Percentiles rank a stretch among this genome's conserved stretches.
Evolutionary conservation across 2,113 vertebrate genomes (phyloP).

Genomic region (Prunella himalayana): DNA sequence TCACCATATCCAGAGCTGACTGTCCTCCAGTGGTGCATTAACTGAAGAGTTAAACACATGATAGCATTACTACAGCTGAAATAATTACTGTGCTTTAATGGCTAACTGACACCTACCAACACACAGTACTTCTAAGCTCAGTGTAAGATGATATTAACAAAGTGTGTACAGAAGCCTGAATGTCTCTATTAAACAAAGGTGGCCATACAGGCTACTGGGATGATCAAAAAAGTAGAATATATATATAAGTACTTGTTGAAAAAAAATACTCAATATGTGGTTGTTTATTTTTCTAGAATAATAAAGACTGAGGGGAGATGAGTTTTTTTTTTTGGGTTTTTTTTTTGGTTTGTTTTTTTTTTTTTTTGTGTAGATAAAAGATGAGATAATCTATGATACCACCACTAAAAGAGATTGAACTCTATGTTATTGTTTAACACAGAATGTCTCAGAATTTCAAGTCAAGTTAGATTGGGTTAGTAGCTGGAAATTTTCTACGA

Average conservation of each 20-base stretch:
- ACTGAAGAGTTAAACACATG: neutral
- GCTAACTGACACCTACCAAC: neutral
- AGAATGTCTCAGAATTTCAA: neutral
- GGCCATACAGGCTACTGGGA: neutral
- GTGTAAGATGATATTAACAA: rapidly evolving
- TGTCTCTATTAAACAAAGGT: neutral
- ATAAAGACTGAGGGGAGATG: neutral
- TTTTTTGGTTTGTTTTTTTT: too few relatives aligned
- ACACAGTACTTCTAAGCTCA: neutral
- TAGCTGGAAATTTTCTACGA: neutral
- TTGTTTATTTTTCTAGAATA: neutral
- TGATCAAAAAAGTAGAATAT: neutral
- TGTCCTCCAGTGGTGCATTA: neutral
- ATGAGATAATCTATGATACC: neutral
- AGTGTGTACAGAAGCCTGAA: neutral
- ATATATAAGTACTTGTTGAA: neutral
- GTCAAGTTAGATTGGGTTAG: neutral
- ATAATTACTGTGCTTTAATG: neutral
- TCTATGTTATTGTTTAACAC: neutral
- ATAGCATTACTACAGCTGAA: neutral
- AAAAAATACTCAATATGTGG: neutral
- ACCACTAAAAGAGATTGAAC: neutral
- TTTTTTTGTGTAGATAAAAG: neutral
- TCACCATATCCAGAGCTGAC: neutral
- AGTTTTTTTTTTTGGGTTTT: too few relatives aligned